Conservation (phyloP, 2,888 invertebrate genomes). For the Trachelus troglodyta region DNA sequence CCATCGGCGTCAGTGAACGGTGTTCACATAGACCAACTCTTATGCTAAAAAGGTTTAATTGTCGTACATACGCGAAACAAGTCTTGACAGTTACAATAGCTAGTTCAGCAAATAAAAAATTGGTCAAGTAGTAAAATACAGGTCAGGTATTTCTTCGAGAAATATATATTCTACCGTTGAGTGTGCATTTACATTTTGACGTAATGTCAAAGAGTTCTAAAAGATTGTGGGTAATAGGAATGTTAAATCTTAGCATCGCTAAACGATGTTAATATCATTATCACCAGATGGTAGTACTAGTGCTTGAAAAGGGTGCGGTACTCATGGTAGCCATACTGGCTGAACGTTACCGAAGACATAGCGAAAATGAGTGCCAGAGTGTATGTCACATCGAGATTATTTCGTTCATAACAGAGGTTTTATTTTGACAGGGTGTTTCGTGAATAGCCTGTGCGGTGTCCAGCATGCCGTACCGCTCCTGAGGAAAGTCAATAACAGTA, state of each 20-base stretch:
- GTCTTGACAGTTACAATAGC: background rate
- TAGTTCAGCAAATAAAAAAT: background rate
- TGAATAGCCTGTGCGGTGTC: conserved; percentile 44
- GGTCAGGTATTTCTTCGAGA: background rate
- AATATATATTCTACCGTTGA: background rate
- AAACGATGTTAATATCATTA: background rate
- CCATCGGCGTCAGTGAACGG: background rate
- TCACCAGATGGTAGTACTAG: background rate
- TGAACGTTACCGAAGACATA: conserved; percentile 53
- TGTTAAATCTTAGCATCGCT: background rate
- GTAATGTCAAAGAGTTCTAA: background rate
- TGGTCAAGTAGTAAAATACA: background rate
- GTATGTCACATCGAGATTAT: conserved; percentile 54
- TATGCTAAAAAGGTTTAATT: background rate
- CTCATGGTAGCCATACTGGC: conserved; percentile 50
- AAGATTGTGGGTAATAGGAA: background rate
- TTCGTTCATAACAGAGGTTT: conserved; percentile 51
- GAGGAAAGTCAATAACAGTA: conserved; percentile 43
- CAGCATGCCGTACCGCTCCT: conserved; percentile 40
- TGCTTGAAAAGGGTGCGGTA: conserved; percentile 46
- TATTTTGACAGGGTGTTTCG: conserved; percentile 53
- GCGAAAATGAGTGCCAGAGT: conserved; percentile 56
- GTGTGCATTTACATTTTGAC: background rate
- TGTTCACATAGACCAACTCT: no score
- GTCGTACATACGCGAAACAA: background rate